Evolutionary conservation across 2,888 invertebrate genomes (phyloP).

Genomic region (Synanthedon myopaeformis): DNA sequence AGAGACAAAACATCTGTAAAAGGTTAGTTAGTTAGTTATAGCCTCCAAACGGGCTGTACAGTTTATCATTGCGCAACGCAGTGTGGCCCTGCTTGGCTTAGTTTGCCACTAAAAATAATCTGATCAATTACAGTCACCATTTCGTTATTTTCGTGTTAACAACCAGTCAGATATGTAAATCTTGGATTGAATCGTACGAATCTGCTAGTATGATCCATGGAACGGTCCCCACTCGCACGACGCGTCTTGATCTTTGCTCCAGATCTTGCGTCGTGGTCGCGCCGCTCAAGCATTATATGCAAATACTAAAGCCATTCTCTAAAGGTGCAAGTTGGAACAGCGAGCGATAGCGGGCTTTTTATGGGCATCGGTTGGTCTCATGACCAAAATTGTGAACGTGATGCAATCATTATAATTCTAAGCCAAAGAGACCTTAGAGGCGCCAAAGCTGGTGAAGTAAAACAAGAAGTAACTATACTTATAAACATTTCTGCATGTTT

Average conservation of each 20-base stretch:
- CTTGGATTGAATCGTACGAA: slow-evolving; percentile 32
- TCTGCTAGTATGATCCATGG: slow-evolving; percentile 30
- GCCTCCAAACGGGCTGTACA: too few species aligned
- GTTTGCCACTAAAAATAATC: too few species aligned
- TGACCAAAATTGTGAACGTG: slow-evolving; percentile 5
- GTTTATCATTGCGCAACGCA: slow-evolving; percentile 20
- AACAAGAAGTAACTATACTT: background rate
- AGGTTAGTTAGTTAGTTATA: too few species aligned
- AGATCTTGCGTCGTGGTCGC: slow-evolving; percentile 55
- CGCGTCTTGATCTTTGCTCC: slow-evolving; percentile 44
- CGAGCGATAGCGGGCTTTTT: slow-evolving; percentile 27
- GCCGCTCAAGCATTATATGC: slow-evolving; percentile 54
- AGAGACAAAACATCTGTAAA: too few species aligned
- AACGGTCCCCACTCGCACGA: slow-evolving; percentile 32
- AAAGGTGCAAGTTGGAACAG: slow-evolving; percentile 13
- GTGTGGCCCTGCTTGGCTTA: too few species aligned
- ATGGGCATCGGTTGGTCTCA: slow-evolving; percentile 4
- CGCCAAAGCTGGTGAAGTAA: background rate
- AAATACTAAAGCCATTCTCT: slow-evolving; percentile 40
- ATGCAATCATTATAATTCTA: slow-evolving; percentile 3
- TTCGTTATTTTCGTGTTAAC: background rate
- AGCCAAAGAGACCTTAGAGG: background rate
- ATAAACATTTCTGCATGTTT: too few species aligned
- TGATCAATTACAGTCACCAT: background rate
- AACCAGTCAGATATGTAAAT: background rate